Evolutionary conservation across 2,113 vertebrate species (phyloP), one percentile per base, ranked within the genome.

Genomic region (Rhinogobius similis): DNA sequence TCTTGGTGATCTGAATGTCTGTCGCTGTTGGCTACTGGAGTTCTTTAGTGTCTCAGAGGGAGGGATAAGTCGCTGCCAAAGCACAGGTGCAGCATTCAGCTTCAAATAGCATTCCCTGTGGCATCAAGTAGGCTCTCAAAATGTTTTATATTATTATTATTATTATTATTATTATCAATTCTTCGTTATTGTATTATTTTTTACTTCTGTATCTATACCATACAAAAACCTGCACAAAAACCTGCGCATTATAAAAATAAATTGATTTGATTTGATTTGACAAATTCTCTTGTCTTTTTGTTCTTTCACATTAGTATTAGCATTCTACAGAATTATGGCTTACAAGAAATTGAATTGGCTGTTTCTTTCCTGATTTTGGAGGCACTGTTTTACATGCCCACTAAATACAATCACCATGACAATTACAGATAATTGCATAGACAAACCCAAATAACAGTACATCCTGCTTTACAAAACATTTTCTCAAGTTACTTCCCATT

Each of bases 11-110:
- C 26, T 29, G 63, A 65, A 69, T 26, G 26, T 58, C 67, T 82
- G 3, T 74, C 2, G 24, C 78, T 81, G 72, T 68, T 74, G 77
- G 86, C 82, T 77, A 72, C 78, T 76, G 69, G 52, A 73, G 67
- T 86, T 77, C 76, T 88, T 86, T 71, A 86, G 53, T 58, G 70
- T 67, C 82, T 76, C 82, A 10, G 73, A 68, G 67, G 88, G 89
- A 82, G 62, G 81, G 78, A 75, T 76, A 73, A 82, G 66, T 79
- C 66, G 65, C 53, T 79, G 68, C 77, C n/a, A 76, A 68, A 73
- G 69, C 76, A 70, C 76, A 80, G 78, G 76, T 83, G 72, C 70
- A 62, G 58, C 32, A 71, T 74, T 77, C 53, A 1, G 56, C 64
- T 82, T 74, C 76, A 84, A 88, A 89, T 83, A 73, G 65, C 73